Conservation (phyloP, 2,797 vertebrate genomes). For the Lepus townsendii region DNA sequence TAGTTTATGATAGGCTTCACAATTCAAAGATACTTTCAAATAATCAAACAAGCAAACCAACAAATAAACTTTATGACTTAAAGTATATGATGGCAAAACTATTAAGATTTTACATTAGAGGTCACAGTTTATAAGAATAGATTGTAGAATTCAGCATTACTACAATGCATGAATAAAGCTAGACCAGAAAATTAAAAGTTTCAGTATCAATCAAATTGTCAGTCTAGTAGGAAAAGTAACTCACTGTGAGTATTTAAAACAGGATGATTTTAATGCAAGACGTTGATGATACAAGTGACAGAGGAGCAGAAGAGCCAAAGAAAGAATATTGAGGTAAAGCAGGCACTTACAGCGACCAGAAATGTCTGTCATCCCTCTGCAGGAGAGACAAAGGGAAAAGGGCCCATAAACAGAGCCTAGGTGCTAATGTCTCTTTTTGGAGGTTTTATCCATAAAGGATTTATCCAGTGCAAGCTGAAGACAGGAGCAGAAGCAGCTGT, state of each 20-base stretch:
- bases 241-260: neutral
- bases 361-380: neutral
- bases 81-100: neutral
- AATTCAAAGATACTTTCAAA: constrained; percentile 5
- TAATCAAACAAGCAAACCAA: neutral
- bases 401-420: neutral
- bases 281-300: neutral
- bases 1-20: neutral
- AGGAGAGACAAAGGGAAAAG: neutral
- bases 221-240: neutral
- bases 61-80: neutral
- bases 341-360: neutral
- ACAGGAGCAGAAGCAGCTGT: neutral
- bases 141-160: neutral
- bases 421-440: neutral
- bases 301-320: neutral
- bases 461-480: neutral
- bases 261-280: neutral
- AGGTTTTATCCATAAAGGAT: neutral
- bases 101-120: neutral
- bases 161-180: neutral
- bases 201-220: neutral
- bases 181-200: neutral
- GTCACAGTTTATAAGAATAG: neutral
- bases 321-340: neutral